Base-by-base conservation (phyloP, 1,140 invertebrate species). In the Drosophila obscura region DNA sequence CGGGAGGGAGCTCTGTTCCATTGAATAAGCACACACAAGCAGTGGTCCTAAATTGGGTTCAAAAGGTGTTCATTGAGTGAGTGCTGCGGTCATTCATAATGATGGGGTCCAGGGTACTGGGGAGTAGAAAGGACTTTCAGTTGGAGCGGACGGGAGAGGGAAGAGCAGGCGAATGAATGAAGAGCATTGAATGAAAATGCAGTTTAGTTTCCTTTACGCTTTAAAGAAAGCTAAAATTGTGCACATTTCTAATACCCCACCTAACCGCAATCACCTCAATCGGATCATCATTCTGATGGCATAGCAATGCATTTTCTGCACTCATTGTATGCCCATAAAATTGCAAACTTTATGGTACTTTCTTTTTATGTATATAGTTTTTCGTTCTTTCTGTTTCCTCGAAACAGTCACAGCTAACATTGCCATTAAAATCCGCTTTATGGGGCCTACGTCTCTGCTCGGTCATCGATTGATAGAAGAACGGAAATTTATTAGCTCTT, bases 401-500 rank as follows among this genome's bases (percentile, higher is more conserved):
- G 19, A 19, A 60, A 52, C 41, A 41, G 57, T 28, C 28, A 8
- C 16, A 52, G 46, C 31, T 39, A 53, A 31, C 46, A 60, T 65
- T 48, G 63, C 51, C 63, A 77, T 77, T 82, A 74, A 82, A 65
- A 73, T 65, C 28, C 22, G 60, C 74, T 82, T 82, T 66, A 75
- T 76, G 58, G 64, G 60, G 53, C 59, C 49, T 68, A 45, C 26
- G 19, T 41, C 65, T 57, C 51, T 31, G 52, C 49, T 57, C 50
- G 49, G 35, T 55, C 59, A 69, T 77, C 77, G 67, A 85, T 77
- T 80, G 73, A 85, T 77, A 73, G 66, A 67, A 66, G 55, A 49
- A 60, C 67, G 53, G 50, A 62, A 85, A 77, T 84, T 73, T 80
- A 80, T 80, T 68, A 75, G 51, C 51, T 51, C 69, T 62, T 75